Base-by-base conservation (phyloP, 2,113 vertebrate species). In the Steatornis caripensis region DNA sequence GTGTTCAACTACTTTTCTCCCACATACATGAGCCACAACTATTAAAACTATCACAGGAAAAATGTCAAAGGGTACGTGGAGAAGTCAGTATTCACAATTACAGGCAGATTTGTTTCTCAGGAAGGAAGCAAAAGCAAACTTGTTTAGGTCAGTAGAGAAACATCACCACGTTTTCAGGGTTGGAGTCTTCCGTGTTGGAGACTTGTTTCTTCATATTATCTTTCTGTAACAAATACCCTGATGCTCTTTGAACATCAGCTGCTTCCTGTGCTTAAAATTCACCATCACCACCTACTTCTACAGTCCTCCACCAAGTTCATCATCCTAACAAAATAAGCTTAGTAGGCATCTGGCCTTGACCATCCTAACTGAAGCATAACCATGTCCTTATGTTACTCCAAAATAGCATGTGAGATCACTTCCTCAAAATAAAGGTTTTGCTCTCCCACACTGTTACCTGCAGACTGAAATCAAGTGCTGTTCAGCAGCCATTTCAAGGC, bases 241-340 rank as follows among this genome's bases (percentile, higher is more conserved):
- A 77, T 68, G 23, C 11, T 87, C 65, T 95, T 85, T 66, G 57
- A 87, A 87, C 54, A 90, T 77, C 83, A 95, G 81, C 77, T 96
- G 53, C 48, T 91, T 94, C 90, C 83, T 91, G 48, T 61, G 84
- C 37, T 94, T 91, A 85, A 89, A 89, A 94, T 87, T 91, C 89
- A 93, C 65, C 41, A 82, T 10, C 46, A 37, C 36, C 79, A 76
- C 48, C 77, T 82, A 75, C 64, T 93, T 82, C 49, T 53, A 53
- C 54, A 83, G 54, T 57, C 36, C 22, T 61, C 49, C 32, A 68
- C 64, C 60, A 85, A 71, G 39, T 68, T 94, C 90, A 91, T 24
- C 85, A 91, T 45, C 53, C n/a, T 93, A 76, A 70, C 22, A 41
- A 89, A 87, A 95, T 87, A 82, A 95, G 70, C n/a, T 94, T 34